Evolutionary conservation across 2,888 invertebrate genomes (phyloP), one percentile per base, ranked within the genome.

Genomic region (Reticulitermes lucifugus): DNA sequence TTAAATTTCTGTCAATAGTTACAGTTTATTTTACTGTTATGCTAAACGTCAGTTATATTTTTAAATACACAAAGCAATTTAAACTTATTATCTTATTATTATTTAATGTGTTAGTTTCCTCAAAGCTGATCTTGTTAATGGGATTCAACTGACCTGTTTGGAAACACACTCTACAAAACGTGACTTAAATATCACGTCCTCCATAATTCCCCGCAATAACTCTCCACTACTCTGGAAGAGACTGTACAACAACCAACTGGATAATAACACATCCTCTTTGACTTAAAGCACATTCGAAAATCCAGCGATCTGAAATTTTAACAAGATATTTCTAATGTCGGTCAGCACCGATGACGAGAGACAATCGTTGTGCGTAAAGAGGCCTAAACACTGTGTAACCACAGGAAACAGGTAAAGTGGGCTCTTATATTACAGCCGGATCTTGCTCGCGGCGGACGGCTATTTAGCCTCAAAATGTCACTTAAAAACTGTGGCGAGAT

Each of bases 401-500:
- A n/a, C 80, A 80, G 80, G 18, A 80, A 80, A 59, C 14, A 35
- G 60, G 60, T 60, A 80, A 80, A 59, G 55, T 29, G 29, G 46
- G 25, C 55, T 55, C 14, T 79, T 25, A 60, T 22, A 60, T 41
- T 75, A 75, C 5, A n/a, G 35, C 51, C 1, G 75, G 75, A 21
- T n/a, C 22, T 41, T 46, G 79, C 51, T 79, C 21, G 12, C 60
- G 35, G 80, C 73, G 73, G 29, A 35, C 14, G 14, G 6, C 14
- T 21, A 21, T 21, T 73, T 73, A 73, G 41, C 73, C 18, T 73
- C 35, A 65, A 9, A 25, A 12, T 65, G n/a, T 65, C 65, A 65
- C 65, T 65, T 55, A 1, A 55, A 18, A 55, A 18, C 4, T 18
- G 18, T 14, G 25, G 73, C 5, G 35, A 21, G 73, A 55, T 80